These are phyloP conservation scores for Notolabrus celidotus DNA, from an alignment of 2,797 vertebrate genomes.

Conservation along the genomic window DNA sequence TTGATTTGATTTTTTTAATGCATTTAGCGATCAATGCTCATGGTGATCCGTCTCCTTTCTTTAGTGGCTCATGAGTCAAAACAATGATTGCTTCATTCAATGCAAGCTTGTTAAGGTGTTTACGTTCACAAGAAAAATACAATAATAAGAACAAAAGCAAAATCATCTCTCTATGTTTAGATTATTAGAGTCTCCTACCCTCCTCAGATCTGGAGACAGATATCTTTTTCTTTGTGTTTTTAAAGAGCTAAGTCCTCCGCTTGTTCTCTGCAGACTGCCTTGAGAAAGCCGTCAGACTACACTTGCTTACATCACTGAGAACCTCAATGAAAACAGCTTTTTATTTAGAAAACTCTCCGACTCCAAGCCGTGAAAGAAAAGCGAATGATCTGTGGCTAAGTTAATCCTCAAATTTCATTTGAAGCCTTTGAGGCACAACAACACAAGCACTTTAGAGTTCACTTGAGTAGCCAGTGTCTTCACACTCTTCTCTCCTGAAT, in stretches of 20 bases:
- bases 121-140: constrained; percentile 55
- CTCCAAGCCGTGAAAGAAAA: constrained; percentile 79
- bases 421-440: constrained; percentile 48
- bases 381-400: constrained; percentile 34
- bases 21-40: constrained; percentile 14
- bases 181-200: constrained; percentile 83
- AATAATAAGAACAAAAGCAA: constrained; percentile 63
- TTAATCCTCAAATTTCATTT: constrained; percentile 44
- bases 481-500: constrained; percentile 52
- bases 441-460: constrained; percentile 53
- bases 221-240: constrained; percentile 69
- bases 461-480: constrained; percentile 44
- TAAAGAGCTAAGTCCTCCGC: constrained; percentile 75
- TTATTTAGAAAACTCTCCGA: constrained; percentile 73
- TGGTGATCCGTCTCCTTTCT: constrained; percentile 24
- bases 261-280: constrained; percentile 84
- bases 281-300: constrained; percentile 79
- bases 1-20: constrained; percentile 43
- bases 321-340: constrained; percentile 64
- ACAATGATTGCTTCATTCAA: constrained; percentile 71
- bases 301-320: constrained; percentile 51
- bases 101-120: constrained; percentile 75
- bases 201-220: constrained; percentile 85
- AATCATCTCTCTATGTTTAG: constrained; percentile 74
- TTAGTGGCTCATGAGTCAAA: constrained; percentile 39